Conservation (phyloP, 2,113 vertebrate genomes). For the Garra rufa region DNA sequence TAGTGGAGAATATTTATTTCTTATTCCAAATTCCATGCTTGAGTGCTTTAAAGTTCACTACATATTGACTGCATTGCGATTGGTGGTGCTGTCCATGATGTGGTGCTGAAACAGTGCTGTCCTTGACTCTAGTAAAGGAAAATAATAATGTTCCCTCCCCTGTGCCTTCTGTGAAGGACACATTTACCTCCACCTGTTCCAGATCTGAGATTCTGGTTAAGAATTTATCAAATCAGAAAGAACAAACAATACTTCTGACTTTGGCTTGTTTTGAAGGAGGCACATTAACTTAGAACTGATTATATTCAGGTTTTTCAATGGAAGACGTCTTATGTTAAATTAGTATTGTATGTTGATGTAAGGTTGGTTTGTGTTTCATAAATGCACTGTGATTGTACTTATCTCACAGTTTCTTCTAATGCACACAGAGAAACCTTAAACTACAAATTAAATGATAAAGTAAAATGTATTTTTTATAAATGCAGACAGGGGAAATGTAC, state of each 20-base stretch:
- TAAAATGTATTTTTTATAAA: not conserved
- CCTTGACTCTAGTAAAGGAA: not conserved
- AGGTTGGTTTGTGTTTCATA: not conserved
- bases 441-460: not conserved
- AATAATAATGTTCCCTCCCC: slow-evolving; percentile 15
- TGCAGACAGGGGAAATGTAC: not conserved
- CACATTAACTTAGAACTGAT: not conserved
- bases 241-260: not conserved
- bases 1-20: not conserved
- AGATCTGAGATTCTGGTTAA: not conserved
- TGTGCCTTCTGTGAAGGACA: slow-evolving; percentile 18
- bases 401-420: not conserved
- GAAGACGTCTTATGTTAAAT: not conserved
- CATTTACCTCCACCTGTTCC: slow-evolving; percentile 14
- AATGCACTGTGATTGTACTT: not conserved
- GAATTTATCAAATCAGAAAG: not conserved
- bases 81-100: slow-evolving; percentile 19
- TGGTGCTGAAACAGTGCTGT: slow-evolving; percentile 37
- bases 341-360: not conserved
- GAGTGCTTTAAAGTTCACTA: not conserved
- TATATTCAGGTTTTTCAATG: not conserved
- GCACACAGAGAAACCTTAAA: not conserved
- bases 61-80: not conserved
- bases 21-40: not conserved
- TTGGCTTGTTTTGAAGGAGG: not conserved